Conservation (phyloP, 30 jellyfish, hydroid and myxozoan species). For the Kudoa iwatai region DNA sequence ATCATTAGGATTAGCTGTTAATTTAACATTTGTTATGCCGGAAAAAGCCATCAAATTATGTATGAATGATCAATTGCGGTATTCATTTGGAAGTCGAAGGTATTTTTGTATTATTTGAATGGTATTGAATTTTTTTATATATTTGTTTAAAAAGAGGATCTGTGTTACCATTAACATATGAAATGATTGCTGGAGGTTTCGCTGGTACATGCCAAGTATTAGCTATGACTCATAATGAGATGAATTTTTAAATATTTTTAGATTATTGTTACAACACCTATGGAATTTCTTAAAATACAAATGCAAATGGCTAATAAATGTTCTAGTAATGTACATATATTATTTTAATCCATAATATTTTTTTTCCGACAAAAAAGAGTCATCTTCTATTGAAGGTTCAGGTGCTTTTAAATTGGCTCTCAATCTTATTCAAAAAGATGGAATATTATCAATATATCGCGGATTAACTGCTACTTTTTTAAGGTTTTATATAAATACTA, state of each 20-base stretch:
- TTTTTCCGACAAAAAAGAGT: slow-evolving; percentile 1
- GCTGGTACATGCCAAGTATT: slow-evolving; percentile 76
- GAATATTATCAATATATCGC: slow-evolving; percentile 18
- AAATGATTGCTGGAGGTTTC: slow-evolving; percentile 52
- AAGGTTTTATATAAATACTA: slow-evolving; percentile 4
- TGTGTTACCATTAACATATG: slow-evolving; percentile 37
- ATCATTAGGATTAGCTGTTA: slow-evolving; percentile 36
- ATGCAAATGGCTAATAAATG: slow-evolving; percentile 65
- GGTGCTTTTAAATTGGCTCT: slow-evolving; percentile 24
- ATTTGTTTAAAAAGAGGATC: too few species aligned
- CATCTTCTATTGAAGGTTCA: slow-evolving; percentile 3
- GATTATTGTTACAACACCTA: slow-evolving; percentile 51
- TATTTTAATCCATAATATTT: background rate
- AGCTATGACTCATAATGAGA: background rate
- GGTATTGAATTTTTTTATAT: too few species aligned
- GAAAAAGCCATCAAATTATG: slow-evolving; percentile 71
- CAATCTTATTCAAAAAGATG: slow-evolving; percentile 9
- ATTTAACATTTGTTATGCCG: slow-evolving; percentile 35
- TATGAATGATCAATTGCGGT: too few species aligned
- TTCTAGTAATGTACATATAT: slow-evolving; percentile 1
- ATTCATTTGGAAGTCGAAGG: too few species aligned
- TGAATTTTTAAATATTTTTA: background rate
- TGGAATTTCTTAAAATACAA: slow-evolving; percentile 44
- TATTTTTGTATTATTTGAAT: too few species aligned
- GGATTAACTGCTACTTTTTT: slow-evolving; percentile 41